Evolutionary conservation across 1,140 invertebrate species (phyloP).

Genomic region (Rhynchophorus ferrugineus): DNA sequence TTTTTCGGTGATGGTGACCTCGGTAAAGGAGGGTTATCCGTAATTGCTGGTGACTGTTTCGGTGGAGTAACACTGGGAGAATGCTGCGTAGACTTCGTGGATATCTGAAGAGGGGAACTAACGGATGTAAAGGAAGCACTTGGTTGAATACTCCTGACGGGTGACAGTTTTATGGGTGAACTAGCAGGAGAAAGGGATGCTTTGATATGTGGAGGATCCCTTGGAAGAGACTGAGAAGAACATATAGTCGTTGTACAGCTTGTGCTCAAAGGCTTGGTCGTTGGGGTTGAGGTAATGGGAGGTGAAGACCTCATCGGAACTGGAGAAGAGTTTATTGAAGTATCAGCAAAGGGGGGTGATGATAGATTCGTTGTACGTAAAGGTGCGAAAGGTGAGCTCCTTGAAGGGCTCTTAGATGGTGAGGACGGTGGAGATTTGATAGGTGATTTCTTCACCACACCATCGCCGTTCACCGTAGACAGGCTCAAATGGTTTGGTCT

Average conservation of each 20-base stretch:
- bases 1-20: slow-evolving; percentile 31
- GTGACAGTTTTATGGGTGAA: slow-evolving; percentile 26
- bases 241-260: slow-evolving; percentile 11
- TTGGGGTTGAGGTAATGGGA: slow-evolving; percentile 9
- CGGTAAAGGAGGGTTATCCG: slow-evolving; percentile 33
- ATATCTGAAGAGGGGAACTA: slow-evolving; percentile 13
- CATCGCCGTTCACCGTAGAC: slow-evolving; percentile 14
- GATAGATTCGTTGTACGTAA: slow-evolving; percentile 32
- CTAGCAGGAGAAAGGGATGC: slow-evolving; percentile 12
- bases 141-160: slow-evolving; percentile 19
- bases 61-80: slow-evolving; percentile 30
- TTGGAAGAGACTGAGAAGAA: slow-evolving; percentile 6
- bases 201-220: slow-evolving; percentile 11
- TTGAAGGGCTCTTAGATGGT: slow-evolving; percentile 31
- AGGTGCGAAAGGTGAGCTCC: slow-evolving; percentile 32
- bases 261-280: slow-evolving; percentile 4
- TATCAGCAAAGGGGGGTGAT: slow-evolving; percentile 10
- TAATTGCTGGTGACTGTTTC: slow-evolving; percentile 22
- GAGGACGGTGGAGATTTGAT: slow-evolving; percentile 29
- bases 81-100: slow-evolving; percentile 15
- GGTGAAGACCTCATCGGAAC: slow-evolving; percentile 9
- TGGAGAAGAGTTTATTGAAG: slow-evolving; percentile 7
- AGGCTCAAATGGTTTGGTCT: slow-evolving; percentile 30
- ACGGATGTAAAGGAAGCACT: slow-evolving; percentile 14
- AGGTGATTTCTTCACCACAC: slow-evolving; percentile 14